These are phyloP conservation scores for Thamnaconus septentrionalis DNA, from an alignment of 2,113 vertebrate species.

Conservation along the genomic window DNA sequence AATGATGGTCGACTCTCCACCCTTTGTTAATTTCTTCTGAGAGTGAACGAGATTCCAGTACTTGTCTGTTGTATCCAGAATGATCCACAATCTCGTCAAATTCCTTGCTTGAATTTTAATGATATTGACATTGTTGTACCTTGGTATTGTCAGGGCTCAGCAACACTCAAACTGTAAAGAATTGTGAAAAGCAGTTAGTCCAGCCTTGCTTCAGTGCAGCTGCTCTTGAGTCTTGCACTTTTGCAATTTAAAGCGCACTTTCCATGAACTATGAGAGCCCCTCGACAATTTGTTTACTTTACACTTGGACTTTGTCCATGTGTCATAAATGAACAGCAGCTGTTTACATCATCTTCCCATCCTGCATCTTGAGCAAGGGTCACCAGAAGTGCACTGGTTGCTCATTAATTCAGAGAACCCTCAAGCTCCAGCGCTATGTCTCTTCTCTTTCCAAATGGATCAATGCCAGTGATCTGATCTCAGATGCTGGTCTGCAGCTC, in stretches of 20 bases:
- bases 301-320: slow-evolving; percentile 46
- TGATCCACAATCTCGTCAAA: neutral
- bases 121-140: too few relatives aligned
- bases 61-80: neutral
- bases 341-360: slow-evolving; percentile 27
- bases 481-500: slow-evolving; percentile 97
- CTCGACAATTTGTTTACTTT: slow-evolving; percentile 39
- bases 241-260: slow-evolving; percentile 29
- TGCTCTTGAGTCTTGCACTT: slow-evolving; percentile 21
- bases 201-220: neutral
- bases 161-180: too few relatives aligned
- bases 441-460: neutral
- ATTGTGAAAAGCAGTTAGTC: too few relatives aligned
- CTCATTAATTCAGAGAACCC: slow-evolving; percentile 5
- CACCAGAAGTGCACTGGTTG: neutral
- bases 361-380: slow-evolving; percentile 7
- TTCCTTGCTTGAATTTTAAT: neutral
- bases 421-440: neutral
- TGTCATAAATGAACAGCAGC: slow-evolving; percentile 21
- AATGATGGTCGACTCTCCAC: too few relatives aligned
- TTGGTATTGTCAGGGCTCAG: too few relatives aligned
- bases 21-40: too few relatives aligned
- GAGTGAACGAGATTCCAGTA: too few relatives aligned
- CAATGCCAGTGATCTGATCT: slow-evolving; percentile 33
- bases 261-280: slow-evolving; percentile 26